Percentiles rank a stretch among this genome's conserved stretches.
These are phyloP conservation scores for Proteles cristata DNA, from an alignment of 2,113 vertebrate species.

Conservation along the genomic window DNA sequence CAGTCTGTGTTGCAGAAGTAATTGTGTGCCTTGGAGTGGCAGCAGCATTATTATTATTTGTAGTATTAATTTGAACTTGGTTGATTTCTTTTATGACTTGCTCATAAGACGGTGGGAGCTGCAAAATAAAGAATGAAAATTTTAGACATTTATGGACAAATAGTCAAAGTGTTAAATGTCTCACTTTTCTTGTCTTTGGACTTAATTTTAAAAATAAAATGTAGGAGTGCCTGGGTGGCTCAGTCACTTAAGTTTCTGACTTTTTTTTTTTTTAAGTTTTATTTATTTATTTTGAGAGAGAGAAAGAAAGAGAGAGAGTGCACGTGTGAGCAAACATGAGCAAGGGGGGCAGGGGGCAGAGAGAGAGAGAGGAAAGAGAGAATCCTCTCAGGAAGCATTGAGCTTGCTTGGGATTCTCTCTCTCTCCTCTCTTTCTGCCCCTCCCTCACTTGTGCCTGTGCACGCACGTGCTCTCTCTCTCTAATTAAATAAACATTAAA, in stretches of 20 bases:
- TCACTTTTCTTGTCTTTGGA: constrained; percentile 11
- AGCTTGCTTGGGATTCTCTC: too few relatives aligned
- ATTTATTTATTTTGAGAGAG: not conserved
- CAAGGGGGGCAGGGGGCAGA: too few relatives aligned
- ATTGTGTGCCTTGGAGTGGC: constrained; percentile 88
- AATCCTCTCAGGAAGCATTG: too few relatives aligned
- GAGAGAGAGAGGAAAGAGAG: too few relatives aligned
- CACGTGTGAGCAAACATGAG: too few relatives aligned
- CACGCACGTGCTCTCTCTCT: too few relatives aligned
- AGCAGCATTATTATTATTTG: constrained; percentile 88
- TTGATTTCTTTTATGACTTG: constrained; percentile 97
- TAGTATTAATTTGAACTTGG: constrained; percentile 89
- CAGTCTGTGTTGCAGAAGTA: constrained; percentile 93
- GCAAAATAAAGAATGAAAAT: constrained; percentile 77
- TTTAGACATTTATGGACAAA: not conserved
- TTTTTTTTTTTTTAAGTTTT: too few relatives aligned
- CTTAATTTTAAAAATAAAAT: constrained; percentile 55
- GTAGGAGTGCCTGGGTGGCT: too few relatives aligned
- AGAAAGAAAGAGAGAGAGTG: too few relatives aligned
- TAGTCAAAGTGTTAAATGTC: not conserved
- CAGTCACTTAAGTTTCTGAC: too few relatives aligned
- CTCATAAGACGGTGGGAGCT: constrained; percentile 96
- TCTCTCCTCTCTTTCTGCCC: too few relatives aligned
- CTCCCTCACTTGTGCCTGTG: too few relatives aligned
- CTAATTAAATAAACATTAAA: not conserved